Conservation (phyloP, 2,113 vertebrate genomes). For the Cheilinus undulatus region DNA sequence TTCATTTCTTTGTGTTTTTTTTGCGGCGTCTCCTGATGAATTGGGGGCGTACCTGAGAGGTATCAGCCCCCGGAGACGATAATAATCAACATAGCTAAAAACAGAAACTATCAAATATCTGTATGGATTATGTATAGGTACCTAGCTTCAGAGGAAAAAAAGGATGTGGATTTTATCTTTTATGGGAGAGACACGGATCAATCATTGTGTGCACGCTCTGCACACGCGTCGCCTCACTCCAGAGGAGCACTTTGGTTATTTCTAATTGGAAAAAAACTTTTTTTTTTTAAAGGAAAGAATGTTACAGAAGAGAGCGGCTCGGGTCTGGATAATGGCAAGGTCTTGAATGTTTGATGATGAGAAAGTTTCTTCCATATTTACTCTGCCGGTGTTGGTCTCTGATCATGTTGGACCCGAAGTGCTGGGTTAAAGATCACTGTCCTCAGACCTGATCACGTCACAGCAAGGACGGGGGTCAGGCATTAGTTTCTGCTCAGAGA, state of each 20-base stretch:
- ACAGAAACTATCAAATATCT: constrained; percentile 79
- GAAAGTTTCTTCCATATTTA: constrained; percentile 8
- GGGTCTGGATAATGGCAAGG: constrained; percentile 57
- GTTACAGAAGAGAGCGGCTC: constrained; percentile 57
- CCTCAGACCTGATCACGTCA: too few species aligned
- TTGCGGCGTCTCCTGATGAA: constrained; percentile 81
- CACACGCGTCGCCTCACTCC: constrained; percentile 78
- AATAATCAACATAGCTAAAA: constrained; percentile 79
- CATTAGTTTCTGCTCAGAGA: too few species aligned
- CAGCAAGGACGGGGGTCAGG: too few species aligned
- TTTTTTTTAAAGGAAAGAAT: constrained; percentile 59
- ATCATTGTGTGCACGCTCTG: constrained; percentile 80
- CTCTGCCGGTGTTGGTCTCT: constrained; percentile 28
- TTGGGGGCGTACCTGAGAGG: constrained; percentile 81
- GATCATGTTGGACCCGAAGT: constrained; percentile 32
- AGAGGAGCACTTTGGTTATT: constrained; percentile 84
- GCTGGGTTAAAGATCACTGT: not conserved
- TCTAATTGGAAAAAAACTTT: constrained; percentile 64
- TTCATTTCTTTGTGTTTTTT: constrained; percentile 46
- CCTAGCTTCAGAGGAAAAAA: constrained; percentile 72
- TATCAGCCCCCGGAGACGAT: constrained; percentile 83
- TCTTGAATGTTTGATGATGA: constrained; percentile 3
- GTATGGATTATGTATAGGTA: constrained; percentile 82
- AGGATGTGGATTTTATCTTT: constrained; percentile 80
- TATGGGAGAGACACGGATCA: constrained; percentile 82